Evolutionary conservation across 2,888 invertebrate species (phyloP).

Genomic region (Rhimphoctona megacephalus): DNA sequence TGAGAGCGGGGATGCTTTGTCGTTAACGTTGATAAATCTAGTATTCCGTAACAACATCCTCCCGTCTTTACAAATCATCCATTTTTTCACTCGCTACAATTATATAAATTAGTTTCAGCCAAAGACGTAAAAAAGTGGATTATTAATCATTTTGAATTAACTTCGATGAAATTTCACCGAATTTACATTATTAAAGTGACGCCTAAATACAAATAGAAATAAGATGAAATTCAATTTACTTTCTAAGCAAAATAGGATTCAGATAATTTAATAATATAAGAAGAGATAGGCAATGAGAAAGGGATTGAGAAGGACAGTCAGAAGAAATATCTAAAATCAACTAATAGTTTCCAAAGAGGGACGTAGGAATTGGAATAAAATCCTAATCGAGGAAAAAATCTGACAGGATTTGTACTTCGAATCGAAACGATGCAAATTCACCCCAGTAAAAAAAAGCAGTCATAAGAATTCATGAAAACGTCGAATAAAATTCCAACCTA

Average conservation of each 20-base stretch:
- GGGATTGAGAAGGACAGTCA: no score
- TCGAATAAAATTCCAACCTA: no score
- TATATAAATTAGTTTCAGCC: conserved; percentile 50
- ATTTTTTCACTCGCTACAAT: conserved; percentile 43
- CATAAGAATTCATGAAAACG: no score
- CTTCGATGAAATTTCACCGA: neutral
- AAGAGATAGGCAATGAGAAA: neutral
- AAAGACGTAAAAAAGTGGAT: neutral
- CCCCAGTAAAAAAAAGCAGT: no score
- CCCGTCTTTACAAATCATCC: neutral
- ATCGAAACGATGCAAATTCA: no score
- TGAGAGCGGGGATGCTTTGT: conserved; percentile 41
- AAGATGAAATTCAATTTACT: neutral
- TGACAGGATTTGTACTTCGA: no score
- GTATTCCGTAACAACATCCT: conserved; percentile 31
- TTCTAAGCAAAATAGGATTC: neutral
- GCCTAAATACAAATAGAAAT: neutral
- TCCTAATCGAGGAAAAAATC: no score
- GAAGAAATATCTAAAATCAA: no score
- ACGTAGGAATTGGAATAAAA: no score
- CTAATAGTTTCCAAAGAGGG: no score
- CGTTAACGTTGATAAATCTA: conserved; percentile 62
- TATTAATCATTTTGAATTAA: neutral
- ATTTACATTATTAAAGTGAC: neutral
- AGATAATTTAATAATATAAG: no score